phyloP scores from a whole-genome alignment of 2,113 vertebrate genomes.

The Ctenomys sociabilis region DNA sequence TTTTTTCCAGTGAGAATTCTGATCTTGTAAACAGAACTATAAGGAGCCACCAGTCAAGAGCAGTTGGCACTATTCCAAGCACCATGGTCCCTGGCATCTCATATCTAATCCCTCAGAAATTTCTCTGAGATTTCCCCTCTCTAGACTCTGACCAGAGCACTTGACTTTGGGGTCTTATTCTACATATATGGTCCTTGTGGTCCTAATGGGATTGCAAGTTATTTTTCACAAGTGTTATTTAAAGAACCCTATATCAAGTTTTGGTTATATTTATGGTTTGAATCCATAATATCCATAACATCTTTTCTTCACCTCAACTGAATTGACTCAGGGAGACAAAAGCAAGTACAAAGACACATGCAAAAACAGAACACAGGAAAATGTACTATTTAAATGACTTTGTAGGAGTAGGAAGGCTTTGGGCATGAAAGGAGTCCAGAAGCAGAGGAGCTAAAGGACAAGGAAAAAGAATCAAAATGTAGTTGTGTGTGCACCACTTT shows the following conservation, averaged over 20 bases:
- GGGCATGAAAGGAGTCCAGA: not conserved
- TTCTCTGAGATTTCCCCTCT: not conserved
- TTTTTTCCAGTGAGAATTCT: not conserved
- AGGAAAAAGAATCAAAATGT: not conserved
- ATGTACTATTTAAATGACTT: constrained; percentile 56
- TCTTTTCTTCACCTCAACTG: not conserved
- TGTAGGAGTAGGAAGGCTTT: not conserved
- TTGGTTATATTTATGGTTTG: not conserved
- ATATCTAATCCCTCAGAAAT: not conserved
- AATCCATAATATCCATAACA: not conserved
- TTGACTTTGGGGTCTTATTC: not conserved
- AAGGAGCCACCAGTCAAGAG: not conserved
- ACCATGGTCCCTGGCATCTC: not conserved
- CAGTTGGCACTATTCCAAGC: not conserved
- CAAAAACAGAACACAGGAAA: not conserved
- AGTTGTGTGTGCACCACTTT: not conserved
- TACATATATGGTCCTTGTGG: no score
- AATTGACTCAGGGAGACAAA: not conserved
- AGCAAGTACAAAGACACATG: not conserved
- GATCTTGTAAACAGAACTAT: not conserved
- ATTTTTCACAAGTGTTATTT: constrained; percentile 33
- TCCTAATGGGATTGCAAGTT: not conserved
- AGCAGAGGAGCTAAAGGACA: not conserved
- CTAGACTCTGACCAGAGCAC: not conserved
- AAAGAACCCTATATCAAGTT: not conserved